Evolutionary conservation across 2,797 vertebrate genomes (phyloP).

Genomic region (Galaxias olidus): DNA sequence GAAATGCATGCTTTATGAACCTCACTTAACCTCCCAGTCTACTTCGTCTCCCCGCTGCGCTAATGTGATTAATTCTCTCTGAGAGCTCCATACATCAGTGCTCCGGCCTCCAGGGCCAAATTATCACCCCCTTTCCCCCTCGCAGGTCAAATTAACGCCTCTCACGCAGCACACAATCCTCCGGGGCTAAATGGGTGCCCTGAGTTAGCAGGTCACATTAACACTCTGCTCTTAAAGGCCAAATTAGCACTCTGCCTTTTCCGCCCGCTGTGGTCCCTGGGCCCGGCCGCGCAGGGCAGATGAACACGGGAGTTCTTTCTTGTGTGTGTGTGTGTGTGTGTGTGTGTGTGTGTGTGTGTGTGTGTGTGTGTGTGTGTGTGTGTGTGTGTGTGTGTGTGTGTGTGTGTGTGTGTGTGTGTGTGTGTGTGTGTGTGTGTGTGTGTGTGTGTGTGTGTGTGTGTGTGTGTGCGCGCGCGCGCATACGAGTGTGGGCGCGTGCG

Average conservation of each 20-base stretch:
- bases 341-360: too few species aligned
- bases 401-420: not conserved
- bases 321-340: conserved; percentile 2
- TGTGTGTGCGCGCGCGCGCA: conserved; percentile 11
- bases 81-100: not conserved
- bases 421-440: conserved; percentile 8
- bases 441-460: conserved; percentile 4
- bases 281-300: conserved; percentile 19
- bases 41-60: not conserved
- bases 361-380: too few species aligned
- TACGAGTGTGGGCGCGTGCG: too few species aligned
- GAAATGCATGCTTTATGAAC: conserved; percentile 1
- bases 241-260: conserved; percentile 24
- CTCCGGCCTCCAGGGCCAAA: not conserved
- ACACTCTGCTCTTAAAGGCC: conserved; percentile 20
- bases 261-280: conserved; percentile 11
- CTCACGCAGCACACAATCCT: not conserved
- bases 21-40: not conserved
- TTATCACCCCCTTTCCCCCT: not conserved
- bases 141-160: conserved; percentile 5
- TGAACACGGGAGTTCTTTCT: conserved; percentile 4
- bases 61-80: not conserved
- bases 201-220: conserved; percentile 1
- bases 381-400: too few species aligned
- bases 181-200: not conserved